phyloP scores from a whole-genome alignment of 2,113 vertebrate genomes.

The Gasterosteus nipponicus region DNA sequence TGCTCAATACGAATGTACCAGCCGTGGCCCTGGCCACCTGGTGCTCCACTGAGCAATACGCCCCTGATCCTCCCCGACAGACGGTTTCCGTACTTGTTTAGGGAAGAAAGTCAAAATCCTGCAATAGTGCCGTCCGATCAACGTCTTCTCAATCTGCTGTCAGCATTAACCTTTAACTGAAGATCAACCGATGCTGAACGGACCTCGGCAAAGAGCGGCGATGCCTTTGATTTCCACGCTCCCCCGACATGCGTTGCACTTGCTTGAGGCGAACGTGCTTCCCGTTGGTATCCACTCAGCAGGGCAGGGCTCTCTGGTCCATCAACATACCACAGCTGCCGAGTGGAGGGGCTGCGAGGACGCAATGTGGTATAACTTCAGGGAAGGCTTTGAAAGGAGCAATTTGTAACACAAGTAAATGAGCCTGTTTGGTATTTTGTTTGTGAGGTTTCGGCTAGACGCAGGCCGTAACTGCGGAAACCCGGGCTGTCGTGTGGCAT shows the following conservation, averaged over 20 bases:
- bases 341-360: conserved; percentile 56
- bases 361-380: conserved; percentile 70
- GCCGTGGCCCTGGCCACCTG: conserved; percentile 4
- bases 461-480: conserved; percentile 78
- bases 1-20: conserved; percentile 49
- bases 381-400: conserved; percentile 76
- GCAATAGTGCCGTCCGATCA: background rate
- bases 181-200: conserved; percentile 4
- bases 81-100: conserved; percentile 32
- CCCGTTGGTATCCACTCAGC: conserved; percentile 50
- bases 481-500: conserved; percentile 76
- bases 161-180: conserved; percentile 41
- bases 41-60: conserved; percentile 4
- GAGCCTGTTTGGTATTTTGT: conserved; percentile 80
- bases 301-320: conserved; percentile 62
- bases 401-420: conserved; percentile 81
- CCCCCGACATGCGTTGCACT: conserved; percentile 9
- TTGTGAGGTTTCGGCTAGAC: conserved; percentile 72
- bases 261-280: conserved; percentile 29
- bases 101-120: conserved; percentile 17
- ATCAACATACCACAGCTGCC: conserved; percentile 68
- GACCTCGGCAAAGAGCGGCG: conserved; percentile 16
- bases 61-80: conserved; percentile 28
- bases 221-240: conserved; percentile 29
- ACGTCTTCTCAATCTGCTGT: conserved; percentile 1